These are phyloP conservation scores for Tenthredo mesomela DNA, from an alignment of 2,888 invertebrate genomes.

Conservation along the genomic window DNA sequence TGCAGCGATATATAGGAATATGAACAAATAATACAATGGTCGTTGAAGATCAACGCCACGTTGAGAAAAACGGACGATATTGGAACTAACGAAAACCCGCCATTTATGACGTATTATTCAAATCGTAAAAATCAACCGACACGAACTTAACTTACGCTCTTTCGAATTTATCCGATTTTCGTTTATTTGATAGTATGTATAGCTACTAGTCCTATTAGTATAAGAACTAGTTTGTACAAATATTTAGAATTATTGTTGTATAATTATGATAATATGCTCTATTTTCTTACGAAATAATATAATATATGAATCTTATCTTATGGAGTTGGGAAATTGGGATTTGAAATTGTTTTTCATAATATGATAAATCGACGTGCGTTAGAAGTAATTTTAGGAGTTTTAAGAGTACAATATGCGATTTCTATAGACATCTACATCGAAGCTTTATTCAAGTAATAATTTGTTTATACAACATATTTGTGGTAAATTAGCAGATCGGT, in stretches of 20 bases:
- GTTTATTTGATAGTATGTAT: background rate
- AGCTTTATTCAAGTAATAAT: conserved; percentile 47
- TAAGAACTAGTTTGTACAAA: background rate
- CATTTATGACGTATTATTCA: conserved; percentile 8
- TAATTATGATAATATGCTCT: background rate
- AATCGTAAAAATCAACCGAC: conserved; percentile 3
- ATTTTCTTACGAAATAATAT: background rate
- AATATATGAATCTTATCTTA: background rate
- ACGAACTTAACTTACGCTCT: conserved; percentile 3
- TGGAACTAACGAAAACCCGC: conserved; percentile 33
- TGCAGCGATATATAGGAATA: too few relatives aligned
- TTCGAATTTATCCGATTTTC: background rate
- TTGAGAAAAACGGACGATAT: background rate
- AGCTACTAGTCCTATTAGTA: background rate
- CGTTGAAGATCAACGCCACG: background rate
- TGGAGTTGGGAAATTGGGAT: background rate
- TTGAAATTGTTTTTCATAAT: background rate
- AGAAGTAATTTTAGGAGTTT: background rate
- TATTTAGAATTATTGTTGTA: background rate
- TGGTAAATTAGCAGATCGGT: conserved; percentile 15
- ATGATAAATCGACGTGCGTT: background rate
- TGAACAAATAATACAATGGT: conserved; percentile 3
- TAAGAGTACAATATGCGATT: background rate
- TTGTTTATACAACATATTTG: conserved; percentile 37
- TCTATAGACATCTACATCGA: conserved; percentile 30